Percentiles rank a stretch among this genome's conserved stretches.
phyloP scores from a whole-genome alignment of 2,113 vertebrate genomes.

The Gopherus flavomarginatus region DNA sequence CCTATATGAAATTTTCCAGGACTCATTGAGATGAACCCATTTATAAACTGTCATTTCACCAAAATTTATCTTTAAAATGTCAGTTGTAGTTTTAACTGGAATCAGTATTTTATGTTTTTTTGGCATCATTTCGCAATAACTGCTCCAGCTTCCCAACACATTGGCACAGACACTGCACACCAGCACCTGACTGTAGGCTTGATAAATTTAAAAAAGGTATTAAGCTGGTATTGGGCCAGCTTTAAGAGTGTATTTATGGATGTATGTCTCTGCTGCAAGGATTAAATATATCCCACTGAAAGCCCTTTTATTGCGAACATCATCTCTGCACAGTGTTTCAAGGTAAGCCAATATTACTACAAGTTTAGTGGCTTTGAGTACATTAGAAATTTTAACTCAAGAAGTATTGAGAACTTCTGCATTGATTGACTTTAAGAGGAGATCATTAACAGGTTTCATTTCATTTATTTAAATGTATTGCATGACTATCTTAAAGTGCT shows the following conservation, averaged over 20 bases:
- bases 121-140: conserved; percentile 24
- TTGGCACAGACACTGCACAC: neutral
- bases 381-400: neutral
- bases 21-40: conserved; percentile 1
- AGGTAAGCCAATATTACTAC: neutral
- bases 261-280: neutral
- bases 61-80: conserved; percentile 36
- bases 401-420: neutral
- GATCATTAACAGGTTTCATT: neutral
- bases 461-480: neutral
- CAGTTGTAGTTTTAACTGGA: conserved; percentile 38
- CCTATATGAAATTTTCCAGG: neutral
- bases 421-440: neutral
- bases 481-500: neutral
- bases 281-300: conserved; percentile 2
- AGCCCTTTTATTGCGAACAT: neutral
- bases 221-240: conserved; percentile 39
- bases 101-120: conserved; percentile 27
- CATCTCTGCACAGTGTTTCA: neutral
- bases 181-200: neutral
- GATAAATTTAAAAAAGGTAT: conserved; percentile 62
- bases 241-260: conserved; percentile 23
- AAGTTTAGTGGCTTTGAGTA: neutral
- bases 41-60: neutral
- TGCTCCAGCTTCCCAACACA: neutral